Base-by-base conservation (phyloP, 2,888 invertebrate species). In the Gymnoscelis rufifasciata region DNA sequence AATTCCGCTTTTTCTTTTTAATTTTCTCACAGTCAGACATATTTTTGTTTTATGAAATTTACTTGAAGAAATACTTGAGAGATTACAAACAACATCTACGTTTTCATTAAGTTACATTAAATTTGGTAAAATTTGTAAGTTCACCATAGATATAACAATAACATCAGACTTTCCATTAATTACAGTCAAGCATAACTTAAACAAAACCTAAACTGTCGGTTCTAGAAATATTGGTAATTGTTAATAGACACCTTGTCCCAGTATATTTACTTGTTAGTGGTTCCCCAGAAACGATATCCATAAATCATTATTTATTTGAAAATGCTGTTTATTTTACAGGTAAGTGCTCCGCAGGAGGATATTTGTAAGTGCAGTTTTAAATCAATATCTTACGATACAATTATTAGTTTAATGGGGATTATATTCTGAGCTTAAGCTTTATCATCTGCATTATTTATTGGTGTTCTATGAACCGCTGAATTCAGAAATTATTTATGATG, bases 291-390 rank as follows among this genome's bases (percentile, higher is more conserved):
- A 12, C 14, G 41, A 47, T 48, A 44, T 48, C 30, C 29, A 66
- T 64, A 59, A 63, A 64, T 66, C 57, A 61, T 53, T 12, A 33
- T 50, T 56, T 43, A 54, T 57, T 62, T 52, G 52, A 45, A 43
- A 36, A 43, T 33, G 15, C 33, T 38, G 54, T 23, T 53, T 48
- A 57, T 42, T 45, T 59, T 51, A 54, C 64, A 59, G 61, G 63
- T 56, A 56, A 58, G 59, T 60, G 39, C 35, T 39, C 31, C 31
- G 23, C 33, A 35, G 44, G 40, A 42, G 33, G 33, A 28, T 39
- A 40, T 31, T 23, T 19, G 56, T 56, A 41, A 52, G 56, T 58
- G 44, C 28, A 24, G 28, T 31, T 44, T 40, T 41, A 45, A 51
- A 51, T 49, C 54, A 52, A 51, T 50, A 41, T 41, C 31, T 49